Evolutionary conservation across 2,888 invertebrate genomes (phyloP), one percentile per base, ranked within the genome.

Genomic region (Nomada fucata): DNA sequence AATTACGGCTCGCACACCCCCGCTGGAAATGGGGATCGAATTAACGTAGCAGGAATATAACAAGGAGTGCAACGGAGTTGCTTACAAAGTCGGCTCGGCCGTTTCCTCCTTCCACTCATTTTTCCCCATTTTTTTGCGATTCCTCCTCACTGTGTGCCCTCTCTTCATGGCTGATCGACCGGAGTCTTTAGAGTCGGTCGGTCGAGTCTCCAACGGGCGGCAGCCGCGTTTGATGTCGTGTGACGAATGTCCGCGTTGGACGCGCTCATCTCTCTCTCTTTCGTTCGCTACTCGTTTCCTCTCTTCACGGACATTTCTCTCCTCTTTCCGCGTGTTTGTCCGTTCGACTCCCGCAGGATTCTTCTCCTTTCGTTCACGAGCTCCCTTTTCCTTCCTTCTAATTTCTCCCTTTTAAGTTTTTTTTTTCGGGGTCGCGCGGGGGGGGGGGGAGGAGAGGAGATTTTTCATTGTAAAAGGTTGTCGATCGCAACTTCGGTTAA

Each of bases 241-340:
- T 93, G 93, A 93, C 93, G 93, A 93, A 93, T 93, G 93, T 93
- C 92, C 93, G 91, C 91, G 92, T 93, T 93, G 91, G 92, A 92
- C 91, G 93, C 93, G 93, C 93, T 91, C 90, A 90, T 91, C 90
- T 90, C 90, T 71, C 77, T 61, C 65, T 61, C 42, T 67, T 73
- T 61, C 71, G 52, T 53, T 55, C 65, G n/a, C 69, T 61, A 53
- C 52, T 60, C 57, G 75, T 59, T 57, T 74, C 65, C 73, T 64
- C 59, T 69, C 70, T 70, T 63, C 57, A 52, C 57, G 68, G 69
- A 52, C 63, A 36, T 79, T 67, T 72, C 71, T 77, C 77, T 80
- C 74, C 68, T 61, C 79, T 29, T 72, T 26, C 50, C 36, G 53
- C 52, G 57, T 20, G 20, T 70, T 60, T 20, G 52, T 42, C 29